Conservation (phyloP, 2,113 vertebrate genomes). For the Chamaetylas fuelleborni region DNA sequence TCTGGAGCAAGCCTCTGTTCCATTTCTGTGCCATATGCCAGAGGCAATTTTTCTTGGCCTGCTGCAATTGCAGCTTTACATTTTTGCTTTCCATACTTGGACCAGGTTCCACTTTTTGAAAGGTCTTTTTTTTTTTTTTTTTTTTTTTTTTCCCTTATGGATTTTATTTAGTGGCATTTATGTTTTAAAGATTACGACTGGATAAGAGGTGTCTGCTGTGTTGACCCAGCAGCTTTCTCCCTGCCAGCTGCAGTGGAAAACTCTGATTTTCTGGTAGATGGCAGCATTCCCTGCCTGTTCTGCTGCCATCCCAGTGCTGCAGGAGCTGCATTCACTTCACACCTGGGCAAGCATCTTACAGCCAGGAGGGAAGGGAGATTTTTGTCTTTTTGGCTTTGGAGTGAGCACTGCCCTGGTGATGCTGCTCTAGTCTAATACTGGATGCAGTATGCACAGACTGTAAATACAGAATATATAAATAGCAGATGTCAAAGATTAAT, state of each 20-base stretch:
- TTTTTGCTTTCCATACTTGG: neutral
- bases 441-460: too few species aligned
- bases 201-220: neutral
- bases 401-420: neutral
- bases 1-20: neutral
- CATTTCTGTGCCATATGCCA: neutral
- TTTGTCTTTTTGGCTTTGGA: neutral
- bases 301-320: neutral
- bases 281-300: slow-evolving; percentile 37
- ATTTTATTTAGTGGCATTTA: neutral
- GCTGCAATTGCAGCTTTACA: rapidly evolving
- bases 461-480: neutral
- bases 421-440: neutral
- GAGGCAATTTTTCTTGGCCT: neutral
- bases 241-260: neutral
- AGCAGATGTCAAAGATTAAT: neutral
- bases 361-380: neutral
- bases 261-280: slow-evolving; percentile 18
- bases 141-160: neutral
- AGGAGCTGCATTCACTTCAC: neutral
- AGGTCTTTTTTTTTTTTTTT: neutral
- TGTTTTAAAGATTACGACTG: neutral
- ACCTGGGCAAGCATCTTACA: rapidly evolving
- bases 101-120: neutral
- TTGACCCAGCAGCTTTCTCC: neutral